A percentile compares a stretch with the other conserved stretches of the same genome.
phyloP scores from a whole-genome alignment of 2,888 invertebrate genomes.

The Hydroisotoma schaefferi region DNA sequence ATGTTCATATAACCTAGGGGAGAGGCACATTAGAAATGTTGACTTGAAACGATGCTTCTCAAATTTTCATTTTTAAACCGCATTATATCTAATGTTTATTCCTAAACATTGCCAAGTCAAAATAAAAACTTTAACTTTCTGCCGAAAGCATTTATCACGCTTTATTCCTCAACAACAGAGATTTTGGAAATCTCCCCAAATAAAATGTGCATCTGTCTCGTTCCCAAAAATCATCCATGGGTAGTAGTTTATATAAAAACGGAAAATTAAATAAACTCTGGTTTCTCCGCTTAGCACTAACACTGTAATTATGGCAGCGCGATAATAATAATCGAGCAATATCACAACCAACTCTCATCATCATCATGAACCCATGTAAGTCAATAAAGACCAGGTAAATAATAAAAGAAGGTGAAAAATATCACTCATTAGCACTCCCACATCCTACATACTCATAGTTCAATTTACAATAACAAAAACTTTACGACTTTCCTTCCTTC shows the following conservation, averaged over 20 bases:
- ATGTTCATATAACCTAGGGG: neutral
- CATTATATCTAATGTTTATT: no score
- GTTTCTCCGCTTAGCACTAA: neutral
- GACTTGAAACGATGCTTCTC: no score
- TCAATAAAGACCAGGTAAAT: neutral
- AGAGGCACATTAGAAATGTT: neutral
- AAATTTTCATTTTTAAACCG: no score
- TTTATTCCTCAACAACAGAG: no score
- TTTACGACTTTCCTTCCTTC: neutral
- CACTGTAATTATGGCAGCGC: neutral
- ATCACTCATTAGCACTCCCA: slow-evolving; percentile 29
- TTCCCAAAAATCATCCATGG: neutral
- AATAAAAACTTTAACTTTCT: no score
- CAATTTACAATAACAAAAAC: no score
- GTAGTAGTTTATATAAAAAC: neutral
- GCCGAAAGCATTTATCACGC: no score
- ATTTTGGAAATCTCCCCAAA: neutral
- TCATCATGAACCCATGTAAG: neutral
- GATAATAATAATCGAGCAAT: neutral
- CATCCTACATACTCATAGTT: slow-evolving; percentile 5
- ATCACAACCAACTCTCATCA: slow-evolving; percentile 14
- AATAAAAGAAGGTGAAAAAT: slow-evolving; percentile 23
- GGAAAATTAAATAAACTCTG: neutral
- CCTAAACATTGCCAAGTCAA: no score
- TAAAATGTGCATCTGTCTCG: neutral